A percentile compares a stretch with the other conserved stretches of the same genome.
These are phyloP conservation scores for Psix sp. DNA, from an alignment of 1,140 invertebrate genomes.

Conservation along the genomic window DNA sequence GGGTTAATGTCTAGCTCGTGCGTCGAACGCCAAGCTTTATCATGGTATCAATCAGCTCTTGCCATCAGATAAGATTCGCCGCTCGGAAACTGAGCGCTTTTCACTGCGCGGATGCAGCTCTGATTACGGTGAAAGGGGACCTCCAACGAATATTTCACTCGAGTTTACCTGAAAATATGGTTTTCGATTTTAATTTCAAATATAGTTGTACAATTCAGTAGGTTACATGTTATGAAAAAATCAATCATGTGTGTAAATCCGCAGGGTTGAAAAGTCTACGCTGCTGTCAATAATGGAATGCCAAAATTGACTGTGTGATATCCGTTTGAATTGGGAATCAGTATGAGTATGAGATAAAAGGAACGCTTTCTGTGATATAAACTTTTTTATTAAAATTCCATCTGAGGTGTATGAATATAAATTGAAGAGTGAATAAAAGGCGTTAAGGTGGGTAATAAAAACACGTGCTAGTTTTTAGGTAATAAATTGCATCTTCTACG, in stretches of 20 bases:
- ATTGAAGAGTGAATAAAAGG: neutral
- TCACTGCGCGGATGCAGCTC: slow-evolving; percentile 61
- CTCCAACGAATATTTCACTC: too few species aligned
- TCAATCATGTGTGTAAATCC: too few species aligned
- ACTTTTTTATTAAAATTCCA: slow-evolving; percentile 25
- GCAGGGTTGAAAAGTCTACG: too few species aligned
- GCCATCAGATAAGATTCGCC: slow-evolving; percentile 74
- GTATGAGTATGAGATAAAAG: too few species aligned
- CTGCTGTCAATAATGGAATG: too few species aligned
- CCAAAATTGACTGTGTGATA: too few species aligned
- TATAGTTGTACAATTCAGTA: too few species aligned
- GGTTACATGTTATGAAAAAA: too few species aligned
- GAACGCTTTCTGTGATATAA: slow-evolving; percentile 7
- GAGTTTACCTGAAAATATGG: too few species aligned
- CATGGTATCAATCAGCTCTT: slow-evolving; percentile 73
- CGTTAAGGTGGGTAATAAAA: slow-evolving; percentile 15
- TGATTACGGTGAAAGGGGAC: slow-evolving; percentile 24
- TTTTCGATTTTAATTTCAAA: too few species aligned
- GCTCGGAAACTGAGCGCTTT: slow-evolving; percentile 70
- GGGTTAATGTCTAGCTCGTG: slow-evolving; percentile 63
- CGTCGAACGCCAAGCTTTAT: slow-evolving; percentile 59
- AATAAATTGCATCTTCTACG: slow-evolving; percentile 1
- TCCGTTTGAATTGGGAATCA: too few species aligned
- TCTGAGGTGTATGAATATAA: slow-evolving; percentile 22
- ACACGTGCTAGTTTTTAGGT: slow-evolving; percentile 1